These are phyloP conservation scores for Lichenostomus cassidix DNA, from an alignment of 2,113 vertebrate genomes.

Conservation along the genomic window DNA sequence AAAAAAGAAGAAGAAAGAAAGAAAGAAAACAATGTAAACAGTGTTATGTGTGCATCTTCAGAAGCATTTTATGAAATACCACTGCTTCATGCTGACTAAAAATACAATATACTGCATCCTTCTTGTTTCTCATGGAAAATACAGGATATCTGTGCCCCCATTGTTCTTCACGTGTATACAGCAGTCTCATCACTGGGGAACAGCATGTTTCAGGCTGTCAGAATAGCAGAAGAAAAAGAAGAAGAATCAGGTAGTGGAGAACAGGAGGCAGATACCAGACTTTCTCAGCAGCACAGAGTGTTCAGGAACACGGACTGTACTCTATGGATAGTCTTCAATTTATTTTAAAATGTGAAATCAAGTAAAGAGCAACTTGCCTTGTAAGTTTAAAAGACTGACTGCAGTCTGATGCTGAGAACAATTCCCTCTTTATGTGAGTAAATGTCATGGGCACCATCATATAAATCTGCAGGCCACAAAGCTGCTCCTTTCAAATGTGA, in stretches of 20 bases:
- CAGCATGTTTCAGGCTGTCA: neutral
- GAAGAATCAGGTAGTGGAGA: neutral
- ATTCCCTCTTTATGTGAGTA: neutral
- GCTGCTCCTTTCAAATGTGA: neutral
- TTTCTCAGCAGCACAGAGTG: neutral
- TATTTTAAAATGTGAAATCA: neutral
- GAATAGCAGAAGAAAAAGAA: neutral
- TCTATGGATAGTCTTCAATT: fast-evolving
- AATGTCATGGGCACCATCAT: neutral
- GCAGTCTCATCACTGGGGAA: neutral
- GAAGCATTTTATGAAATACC: neutral
- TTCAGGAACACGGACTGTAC: neutral
- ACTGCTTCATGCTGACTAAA: neutral
- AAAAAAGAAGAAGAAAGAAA: no score
- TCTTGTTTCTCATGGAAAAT: neutral
- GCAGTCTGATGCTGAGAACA: neutral
- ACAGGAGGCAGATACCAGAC: neutral
- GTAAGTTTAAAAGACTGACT: neutral
- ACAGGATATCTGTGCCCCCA: neutral
- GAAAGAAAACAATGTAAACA: neutral
- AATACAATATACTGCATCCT: neutral
- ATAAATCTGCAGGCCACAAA: neutral
- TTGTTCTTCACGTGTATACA: neutral
- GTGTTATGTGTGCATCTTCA: neutral
- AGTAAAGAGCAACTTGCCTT: neutral